Evolutionary conservation across 35 echinoderm and acorn worm genomes (phyloP), one percentile per base, ranked within the genome.

Genomic region (Hemicentrotus pulcherrimus): DNA sequence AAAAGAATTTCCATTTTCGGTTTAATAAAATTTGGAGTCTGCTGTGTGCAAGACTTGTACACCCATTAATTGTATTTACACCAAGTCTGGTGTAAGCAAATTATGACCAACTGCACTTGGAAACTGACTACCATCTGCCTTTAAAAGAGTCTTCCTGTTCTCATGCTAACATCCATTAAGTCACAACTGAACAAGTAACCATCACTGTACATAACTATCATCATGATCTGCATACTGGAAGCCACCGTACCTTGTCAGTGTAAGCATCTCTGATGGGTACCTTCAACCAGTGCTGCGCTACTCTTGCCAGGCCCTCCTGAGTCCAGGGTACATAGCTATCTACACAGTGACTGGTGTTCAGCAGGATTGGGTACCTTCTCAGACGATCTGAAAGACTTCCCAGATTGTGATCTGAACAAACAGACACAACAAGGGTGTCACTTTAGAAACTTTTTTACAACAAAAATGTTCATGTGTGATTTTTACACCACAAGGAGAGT

Each of bases 241-340:
- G 88, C 12, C 19, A 32, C 19, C 88, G 13, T 86, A 99, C 98
- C 98, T 97, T 98, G 22, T 94, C 87, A 13, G 97, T 96, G 86
- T 96, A 96, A 48, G 94, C 92, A 65, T 99, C 96, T 46, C 92
- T 95, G n/a, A 96, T 99, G 15, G 96, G 96, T 10, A 96, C 95
- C 71, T 96, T 96, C 55, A 99, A 85, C 97, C 98, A 99, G 32
- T 99, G 97, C 48, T 96, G 94, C 19, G 98, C 97, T 6, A 98
- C 95, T 48, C 94, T 94, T 24, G 95, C 94, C 86, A 96, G 92
- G 33, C 94, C 96, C n/a, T 98, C 97, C 61, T 97, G 98, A 32
- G 95, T 99, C 98, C 98, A 99, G 0, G 96, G 97, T 32, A 86
- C 60, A 86, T 99, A 99, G 24, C 97, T 95, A 95, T 99, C 98